Percentiles rank a stretch among this genome's conserved stretches.
Conservation (phyloP, 2,888 invertebrate genomes). For the Tipula helvola region DNA sequence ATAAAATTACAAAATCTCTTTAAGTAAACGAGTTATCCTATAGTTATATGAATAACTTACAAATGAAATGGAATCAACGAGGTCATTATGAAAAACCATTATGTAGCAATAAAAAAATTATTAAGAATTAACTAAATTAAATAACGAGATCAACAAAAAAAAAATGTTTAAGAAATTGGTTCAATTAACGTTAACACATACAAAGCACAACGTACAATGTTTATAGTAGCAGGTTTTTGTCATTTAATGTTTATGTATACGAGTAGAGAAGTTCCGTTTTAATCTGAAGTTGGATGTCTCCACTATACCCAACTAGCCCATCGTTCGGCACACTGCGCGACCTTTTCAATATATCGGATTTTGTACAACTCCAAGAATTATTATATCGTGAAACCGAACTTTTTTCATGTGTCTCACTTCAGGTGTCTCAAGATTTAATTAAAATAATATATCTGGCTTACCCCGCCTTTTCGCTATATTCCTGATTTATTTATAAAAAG, state of each 20-base stretch:
- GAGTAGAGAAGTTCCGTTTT: too few species aligned
- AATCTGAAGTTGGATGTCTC: too few species aligned
- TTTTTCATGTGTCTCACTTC: too few species aligned
- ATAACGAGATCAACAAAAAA: background rate
- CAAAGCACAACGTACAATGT: background rate
- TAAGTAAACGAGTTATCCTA: background rate
- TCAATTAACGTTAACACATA: background rate
- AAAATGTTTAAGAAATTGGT: background rate
- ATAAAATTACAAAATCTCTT: background rate
- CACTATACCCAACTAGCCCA: too few species aligned
- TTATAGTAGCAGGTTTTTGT: background rate
- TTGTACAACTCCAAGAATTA: too few species aligned
- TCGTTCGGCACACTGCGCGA: too few species aligned
- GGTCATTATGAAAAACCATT: background rate
- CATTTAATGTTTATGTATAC: background rate
- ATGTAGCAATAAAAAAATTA: background rate
- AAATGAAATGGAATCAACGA: background rate
- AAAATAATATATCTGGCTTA: too few species aligned
- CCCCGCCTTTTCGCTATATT: too few species aligned
- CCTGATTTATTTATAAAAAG: too few species aligned
- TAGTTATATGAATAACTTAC: background rate
- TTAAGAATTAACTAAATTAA: background rate
- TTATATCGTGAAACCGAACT: too few species aligned
- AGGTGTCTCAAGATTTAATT: too few species aligned
- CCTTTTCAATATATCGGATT: too few species aligned